phyloP scores from a whole-genome alignment of 2,113 vertebrate species.

The Charina bottae region DNA sequence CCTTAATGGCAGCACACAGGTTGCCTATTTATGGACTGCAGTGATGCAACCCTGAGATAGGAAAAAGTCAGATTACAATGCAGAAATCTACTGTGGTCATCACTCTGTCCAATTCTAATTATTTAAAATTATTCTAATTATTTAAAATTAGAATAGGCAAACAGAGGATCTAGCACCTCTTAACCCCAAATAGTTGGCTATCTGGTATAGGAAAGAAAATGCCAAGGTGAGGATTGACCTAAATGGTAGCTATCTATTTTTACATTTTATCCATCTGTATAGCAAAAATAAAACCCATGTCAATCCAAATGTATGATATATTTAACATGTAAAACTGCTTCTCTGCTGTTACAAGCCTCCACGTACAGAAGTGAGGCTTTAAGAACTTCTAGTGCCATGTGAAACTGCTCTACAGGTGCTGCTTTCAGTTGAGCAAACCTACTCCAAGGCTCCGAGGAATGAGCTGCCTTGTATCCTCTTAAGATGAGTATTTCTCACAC shows the following conservation, averaged over 20 bases:
- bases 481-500: background rate
- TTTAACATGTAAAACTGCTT: background rate
- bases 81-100: background rate
- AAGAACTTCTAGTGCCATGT: background rate
- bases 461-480: background rate
- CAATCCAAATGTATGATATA: background rate
- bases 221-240: background rate
- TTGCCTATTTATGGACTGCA: background rate
- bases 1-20: background rate
- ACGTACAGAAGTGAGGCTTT: background rate
- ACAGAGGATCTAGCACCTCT: background rate
- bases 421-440: background rate
- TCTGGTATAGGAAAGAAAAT: background rate
- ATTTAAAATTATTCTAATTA: slow-evolving; percentile 8
- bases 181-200: background rate
- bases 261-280: background rate
- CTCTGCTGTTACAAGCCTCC: background rate
- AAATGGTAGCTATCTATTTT: background rate
- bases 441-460: background rate
- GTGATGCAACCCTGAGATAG: background rate
- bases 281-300: background rate
- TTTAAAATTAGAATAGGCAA: background rate
- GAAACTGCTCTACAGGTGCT: background rate
- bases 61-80: background rate
- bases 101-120: background rate